Evolutionary conservation across 30 jellyfish, hydroid and myxozoan species (phyloP), one percentile per base, ranked within the genome.

Genomic region (Chironex yamaguchii): DNA sequence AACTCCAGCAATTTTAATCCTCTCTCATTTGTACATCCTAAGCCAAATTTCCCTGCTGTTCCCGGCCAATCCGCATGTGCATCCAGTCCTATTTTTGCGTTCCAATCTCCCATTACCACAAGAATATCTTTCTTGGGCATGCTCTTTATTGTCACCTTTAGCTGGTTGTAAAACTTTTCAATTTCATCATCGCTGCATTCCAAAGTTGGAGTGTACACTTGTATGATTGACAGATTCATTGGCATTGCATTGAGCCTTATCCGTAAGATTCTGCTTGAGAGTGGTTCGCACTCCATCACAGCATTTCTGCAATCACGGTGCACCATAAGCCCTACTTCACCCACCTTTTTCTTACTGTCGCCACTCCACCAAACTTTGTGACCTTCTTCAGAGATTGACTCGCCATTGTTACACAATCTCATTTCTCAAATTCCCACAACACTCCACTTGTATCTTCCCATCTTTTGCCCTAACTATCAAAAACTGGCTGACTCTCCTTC

Each of bases 321-420:
- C 32, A 32, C 69, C 20, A 79, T 30, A 35, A 79, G 63, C 22
- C 88, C 88, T 27, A 79, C 90, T 54, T 82, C 90, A 3, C 24
- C 68, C 34, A 6, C 26, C 14, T 62, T 30, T 35, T 79, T 79
- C 70, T 2, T 3, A 2, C 28, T 36, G 82, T 79, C 69, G 36
- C 90, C 90, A 79, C 84, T 79, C 67, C 81, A 79, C 90, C 84
- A 79, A 17, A 79, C 90, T 24, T 36, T 54, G 49, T 79, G 84
- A 14, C 90, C 90, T 12, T 79, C 84, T 24, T 79, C 84, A 22
- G 83, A 29, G 71, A 79, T 33, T 23, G 71, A 29, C 52, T 79
- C 82, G 52, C 90, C 90, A 34, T 24, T 54, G 26, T 36, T 63
- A 20, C 14, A 63, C 89, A 79, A 76, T 50, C 89, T 51, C 89